Evolutionary conservation across 2,113 vertebrate genomes (phyloP).

Genomic region (Lates calcarifer): DNA sequence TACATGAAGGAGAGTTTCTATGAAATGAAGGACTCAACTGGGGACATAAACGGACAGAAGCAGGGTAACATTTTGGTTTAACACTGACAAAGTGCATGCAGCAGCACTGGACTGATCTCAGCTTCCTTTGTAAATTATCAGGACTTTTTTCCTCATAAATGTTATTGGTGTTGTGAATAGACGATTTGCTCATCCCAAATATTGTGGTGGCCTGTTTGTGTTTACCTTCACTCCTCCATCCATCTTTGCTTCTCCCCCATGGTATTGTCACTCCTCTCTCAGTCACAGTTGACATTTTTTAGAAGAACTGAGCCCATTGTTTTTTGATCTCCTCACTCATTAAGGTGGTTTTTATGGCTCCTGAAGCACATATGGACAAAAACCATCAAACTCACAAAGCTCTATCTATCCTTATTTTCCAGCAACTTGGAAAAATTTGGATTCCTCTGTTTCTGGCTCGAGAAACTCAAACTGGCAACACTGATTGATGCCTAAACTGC

Average conservation of each 20-base stretch:
- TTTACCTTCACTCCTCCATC: neutral
- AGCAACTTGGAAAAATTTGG: neutral
- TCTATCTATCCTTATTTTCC: neutral
- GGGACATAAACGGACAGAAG: neutral
- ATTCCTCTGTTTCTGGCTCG: no score
- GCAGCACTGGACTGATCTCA: conserved; percentile 48
- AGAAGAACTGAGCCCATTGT: neutral
- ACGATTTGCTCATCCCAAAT: conserved; percentile 47
- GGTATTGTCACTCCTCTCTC: neutral
- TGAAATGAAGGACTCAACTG: neutral
- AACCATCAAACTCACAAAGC: no score
- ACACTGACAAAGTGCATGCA: conserved; percentile 65
- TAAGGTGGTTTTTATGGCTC: no score
- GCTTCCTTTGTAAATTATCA: conserved; percentile 44
- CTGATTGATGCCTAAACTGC: neutral
- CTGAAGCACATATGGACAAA: neutral
- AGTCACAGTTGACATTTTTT: neutral
- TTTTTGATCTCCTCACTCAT: neutral
- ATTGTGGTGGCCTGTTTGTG: conserved; percentile 31
- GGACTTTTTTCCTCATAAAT: conserved; percentile 9
- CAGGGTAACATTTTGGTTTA: conserved; percentile 37
- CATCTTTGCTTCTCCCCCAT: neutral
- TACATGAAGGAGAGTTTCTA: neutral
- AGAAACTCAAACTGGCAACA: no score
- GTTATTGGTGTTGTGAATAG: conserved; percentile 43